A percentile compares a stretch with the other conserved stretches of the same genome.
phyloP scores from a whole-genome alignment of 2,113 vertebrate genomes.

The Cervus canadensis region DNA sequence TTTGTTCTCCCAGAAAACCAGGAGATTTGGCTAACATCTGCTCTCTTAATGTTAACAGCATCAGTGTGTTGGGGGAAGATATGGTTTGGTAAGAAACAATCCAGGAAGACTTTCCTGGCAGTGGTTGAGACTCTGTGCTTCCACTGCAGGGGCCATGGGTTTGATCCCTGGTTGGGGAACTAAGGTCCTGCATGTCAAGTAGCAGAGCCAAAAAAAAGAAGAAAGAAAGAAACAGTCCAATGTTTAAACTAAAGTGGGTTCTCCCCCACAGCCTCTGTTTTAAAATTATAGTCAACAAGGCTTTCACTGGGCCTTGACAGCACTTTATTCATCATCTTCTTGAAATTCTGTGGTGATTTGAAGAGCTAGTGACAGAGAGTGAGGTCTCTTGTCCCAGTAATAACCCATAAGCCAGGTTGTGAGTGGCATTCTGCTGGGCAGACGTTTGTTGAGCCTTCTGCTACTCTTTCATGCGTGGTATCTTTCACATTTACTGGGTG shows the following conservation, averaged over 20 bases:
- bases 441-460: not conserved
- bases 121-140: not conserved
- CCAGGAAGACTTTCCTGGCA: not conserved
- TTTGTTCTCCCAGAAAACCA: not conserved
- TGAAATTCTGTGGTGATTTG: not conserved
- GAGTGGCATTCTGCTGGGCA: not conserved
- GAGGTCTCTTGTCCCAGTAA: not conserved
- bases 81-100: not conserved
- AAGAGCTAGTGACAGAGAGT: not conserved
- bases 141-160: not conserved
- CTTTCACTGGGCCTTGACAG: not conserved
- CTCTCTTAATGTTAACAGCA: not conserved
- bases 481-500: not conserved
- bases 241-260: not conserved
- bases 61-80: not conserved
- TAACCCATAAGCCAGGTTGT: not conserved
- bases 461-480: not conserved
- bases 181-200: not conserved
- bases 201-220: not conserved
- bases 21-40: not conserved
- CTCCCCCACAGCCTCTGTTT: fast-evolving
- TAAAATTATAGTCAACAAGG: not conserved
- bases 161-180: not conserved
- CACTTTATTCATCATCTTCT: not conserved
- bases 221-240: not conserved